Conservation (phyloP, 2,888 invertebrate species). For the Conus canariensis region DNA sequence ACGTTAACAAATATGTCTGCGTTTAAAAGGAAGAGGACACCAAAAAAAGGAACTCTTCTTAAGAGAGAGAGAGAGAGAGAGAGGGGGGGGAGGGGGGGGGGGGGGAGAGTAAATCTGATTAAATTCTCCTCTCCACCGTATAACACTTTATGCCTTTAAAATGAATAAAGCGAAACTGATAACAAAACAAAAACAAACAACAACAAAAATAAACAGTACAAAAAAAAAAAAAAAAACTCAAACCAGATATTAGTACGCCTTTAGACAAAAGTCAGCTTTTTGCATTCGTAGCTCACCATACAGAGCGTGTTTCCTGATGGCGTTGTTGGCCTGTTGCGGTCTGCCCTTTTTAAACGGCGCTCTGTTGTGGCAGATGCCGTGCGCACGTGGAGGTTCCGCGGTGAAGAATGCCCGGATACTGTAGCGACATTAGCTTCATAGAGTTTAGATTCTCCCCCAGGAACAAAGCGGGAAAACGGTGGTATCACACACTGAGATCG, state of each 20-base stretch:
- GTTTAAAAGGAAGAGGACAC: no score
- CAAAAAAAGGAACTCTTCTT: no score
- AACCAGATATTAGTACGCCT: no score
- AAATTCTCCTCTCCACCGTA: no score
- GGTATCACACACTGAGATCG: not conserved
- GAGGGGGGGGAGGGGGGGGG: no score
- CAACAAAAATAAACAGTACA: not conserved
- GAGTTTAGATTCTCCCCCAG: not conserved
- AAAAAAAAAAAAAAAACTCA: not conserved
- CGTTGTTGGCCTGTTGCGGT: not conserved
- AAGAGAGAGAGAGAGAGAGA: no score
- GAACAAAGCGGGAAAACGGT: not conserved
- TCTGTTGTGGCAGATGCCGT: conserved; percentile 13
- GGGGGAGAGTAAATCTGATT: no score
- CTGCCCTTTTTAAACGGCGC: not conserved
- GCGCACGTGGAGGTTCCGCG: not conserved
- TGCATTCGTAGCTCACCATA: not conserved
- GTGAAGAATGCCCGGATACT: conserved; percentile 10
- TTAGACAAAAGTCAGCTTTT: no score
- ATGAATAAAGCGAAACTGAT: no score
- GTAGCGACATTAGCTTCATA: conserved; percentile 16
- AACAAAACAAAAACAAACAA: not conserved
- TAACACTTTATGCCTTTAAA: no score
- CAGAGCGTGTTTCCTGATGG: not conserved
- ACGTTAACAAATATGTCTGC: no score